Percentiles rank a stretch among this genome's conserved stretches.
Conservation (phyloP, 1,140 invertebrate genomes). For the Coelopa frigida region DNA sequence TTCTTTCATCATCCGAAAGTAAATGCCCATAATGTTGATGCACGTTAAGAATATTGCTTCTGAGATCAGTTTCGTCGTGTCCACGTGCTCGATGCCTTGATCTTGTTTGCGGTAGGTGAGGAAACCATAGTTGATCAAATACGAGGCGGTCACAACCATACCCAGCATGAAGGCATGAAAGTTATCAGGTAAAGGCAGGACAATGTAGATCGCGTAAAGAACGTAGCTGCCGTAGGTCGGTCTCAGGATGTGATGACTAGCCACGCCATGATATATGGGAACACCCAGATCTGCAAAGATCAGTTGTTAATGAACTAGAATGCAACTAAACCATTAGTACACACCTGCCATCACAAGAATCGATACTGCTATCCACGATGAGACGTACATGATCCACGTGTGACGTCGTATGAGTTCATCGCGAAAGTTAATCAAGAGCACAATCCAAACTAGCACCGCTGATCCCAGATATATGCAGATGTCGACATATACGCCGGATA, state of each 20-base stretch:
- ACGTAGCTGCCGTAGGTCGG: conserved; percentile 64
- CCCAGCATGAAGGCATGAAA: conserved; percentile 59
- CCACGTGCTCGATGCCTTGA: conserved; percentile 45
- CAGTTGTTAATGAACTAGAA: too few species aligned
- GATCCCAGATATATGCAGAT: conserved; percentile 45
- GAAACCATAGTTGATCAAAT: conserved; percentile 56
- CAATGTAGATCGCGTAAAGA: conserved; percentile 68
- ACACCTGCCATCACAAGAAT: conserved; percentile 39
- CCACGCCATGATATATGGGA: conserved; percentile 49
- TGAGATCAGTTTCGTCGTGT: conserved; percentile 42
- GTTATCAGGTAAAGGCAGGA: conserved; percentile 65
- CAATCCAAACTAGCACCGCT: conserved; percentile 46
- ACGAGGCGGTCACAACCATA: conserved; percentile 53
- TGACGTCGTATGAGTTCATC: conserved; percentile 47
- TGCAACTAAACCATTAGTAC: not conserved
- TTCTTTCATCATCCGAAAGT: conserved; percentile 81
- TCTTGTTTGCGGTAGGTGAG: conserved; percentile 55
- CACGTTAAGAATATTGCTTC: conserved; percentile 70
- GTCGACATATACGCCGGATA: conserved; percentile 37
- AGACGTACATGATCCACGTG: conserved; percentile 46
- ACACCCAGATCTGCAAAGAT: conserved; percentile 50
- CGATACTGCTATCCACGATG: conserved; percentile 47
- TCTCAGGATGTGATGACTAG: conserved; percentile 44
- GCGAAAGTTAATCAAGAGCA: conserved; percentile 48
- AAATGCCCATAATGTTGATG: conserved; percentile 74